Evolutionary conservation across 2,113 vertebrate species (phyloP).

Genomic region (Chaetodon auriga): DNA sequence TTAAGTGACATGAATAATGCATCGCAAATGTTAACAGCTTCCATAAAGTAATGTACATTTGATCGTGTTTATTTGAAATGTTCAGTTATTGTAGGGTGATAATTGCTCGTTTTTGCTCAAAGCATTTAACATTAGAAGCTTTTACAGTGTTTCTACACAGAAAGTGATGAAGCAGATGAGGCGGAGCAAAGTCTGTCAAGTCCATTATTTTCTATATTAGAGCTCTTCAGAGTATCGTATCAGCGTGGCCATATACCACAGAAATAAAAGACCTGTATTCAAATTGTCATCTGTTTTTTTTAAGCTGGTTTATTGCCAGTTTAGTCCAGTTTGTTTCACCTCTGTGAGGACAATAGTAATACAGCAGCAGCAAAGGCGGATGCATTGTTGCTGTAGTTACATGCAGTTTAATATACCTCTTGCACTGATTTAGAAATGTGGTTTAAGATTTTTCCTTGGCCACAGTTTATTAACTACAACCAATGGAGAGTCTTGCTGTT

Average conservation of each 20-base stretch:
- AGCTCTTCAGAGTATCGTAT: not conserved
- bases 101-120: not conserved
- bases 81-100: not conserved
- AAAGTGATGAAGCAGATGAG: not conserved
- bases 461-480: not conserved
- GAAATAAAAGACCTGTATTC: not conserved
- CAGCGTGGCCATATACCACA: not conserved
- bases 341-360: not conserved
- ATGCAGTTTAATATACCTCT: too few species aligned
- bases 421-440: not conserved
- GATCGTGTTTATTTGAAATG: not conserved
- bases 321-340: not conserved
- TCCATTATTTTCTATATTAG: not conserved
- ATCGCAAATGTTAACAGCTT: too few species aligned
- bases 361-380: not conserved
- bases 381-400: not conserved
- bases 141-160: not conserved
- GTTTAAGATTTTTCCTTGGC: not conserved
- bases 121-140: not conserved
- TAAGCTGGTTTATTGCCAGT: not conserved
- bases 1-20: too few species aligned
- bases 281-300: not conserved
- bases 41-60: not conserved
- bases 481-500: not conserved
- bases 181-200: not conserved